Evolutionary conservation across 2,797 vertebrate genomes (phyloP).

Genomic region (Falco novaeseelandiae): DNA sequence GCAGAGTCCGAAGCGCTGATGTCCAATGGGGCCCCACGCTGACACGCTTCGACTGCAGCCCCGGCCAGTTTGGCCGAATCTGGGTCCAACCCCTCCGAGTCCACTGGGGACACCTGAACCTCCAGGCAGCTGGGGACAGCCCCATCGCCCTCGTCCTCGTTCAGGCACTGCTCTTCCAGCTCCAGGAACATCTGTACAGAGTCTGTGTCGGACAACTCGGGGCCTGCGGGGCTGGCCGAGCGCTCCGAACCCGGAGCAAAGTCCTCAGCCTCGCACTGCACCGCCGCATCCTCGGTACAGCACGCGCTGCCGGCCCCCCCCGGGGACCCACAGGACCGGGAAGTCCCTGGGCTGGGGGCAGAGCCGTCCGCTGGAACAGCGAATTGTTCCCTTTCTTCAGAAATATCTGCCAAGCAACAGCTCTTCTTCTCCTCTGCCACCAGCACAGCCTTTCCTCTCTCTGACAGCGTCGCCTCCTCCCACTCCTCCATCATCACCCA

Average conservation of each 20-base stretch:
- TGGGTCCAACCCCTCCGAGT: slow-evolving; percentile 52
- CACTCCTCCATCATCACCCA: slow-evolving; percentile 86
- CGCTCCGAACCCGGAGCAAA: slow-evolving; percentile 22
- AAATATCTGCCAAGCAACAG: slow-evolving; percentile 80
- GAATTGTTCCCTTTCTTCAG: slow-evolving; percentile 82
- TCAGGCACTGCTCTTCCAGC: slow-evolving; percentile 80
- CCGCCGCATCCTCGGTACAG: not conserved
- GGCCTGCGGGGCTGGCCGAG: not conserved
- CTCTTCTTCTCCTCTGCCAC: slow-evolving; percentile 69
- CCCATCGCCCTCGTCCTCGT: slow-evolving; percentile 71
- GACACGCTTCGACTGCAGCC: slow-evolving; percentile 8
- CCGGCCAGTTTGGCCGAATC: slow-evolving; percentile 23
- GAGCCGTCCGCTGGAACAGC: not conserved
- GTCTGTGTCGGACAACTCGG: slow-evolving; percentile 78
- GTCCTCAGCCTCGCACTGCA: slow-evolving; percentile 41
- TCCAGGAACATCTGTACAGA: slow-evolving; percentile 83
- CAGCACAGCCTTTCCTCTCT: slow-evolving; percentile 65
- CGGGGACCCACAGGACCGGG: not conserved
- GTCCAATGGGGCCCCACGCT: slow-evolving; percentile 18
- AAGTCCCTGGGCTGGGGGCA: slow-evolving; percentile 6
- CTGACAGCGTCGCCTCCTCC: slow-evolving; percentile 79
- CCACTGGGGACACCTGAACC: slow-evolving; percentile 1
- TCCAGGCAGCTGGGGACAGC: slow-evolving; percentile 22
- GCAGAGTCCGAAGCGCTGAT: slow-evolving; percentile 57
- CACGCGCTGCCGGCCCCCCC: not conserved